A percentile compares a stretch with the other conserved stretches of the same genome.
Evolutionary conservation across 2,113 vertebrate genomes (phyloP).

Genomic region (Prunella himalayana): DNA sequence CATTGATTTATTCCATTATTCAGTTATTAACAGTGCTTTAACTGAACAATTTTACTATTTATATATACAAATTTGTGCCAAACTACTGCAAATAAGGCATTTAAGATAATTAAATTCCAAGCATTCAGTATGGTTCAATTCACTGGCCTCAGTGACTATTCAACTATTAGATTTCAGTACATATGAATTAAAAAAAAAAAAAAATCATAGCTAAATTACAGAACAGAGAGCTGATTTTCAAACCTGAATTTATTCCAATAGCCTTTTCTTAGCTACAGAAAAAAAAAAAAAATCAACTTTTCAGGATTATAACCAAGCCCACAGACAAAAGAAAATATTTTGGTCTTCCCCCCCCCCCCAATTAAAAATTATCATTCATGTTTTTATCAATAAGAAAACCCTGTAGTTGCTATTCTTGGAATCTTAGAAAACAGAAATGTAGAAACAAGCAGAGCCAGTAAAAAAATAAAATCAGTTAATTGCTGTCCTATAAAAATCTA

Average conservation of each 20-base stretch:
- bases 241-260: not conserved
- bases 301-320: not conserved
- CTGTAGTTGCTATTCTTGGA: not conserved
- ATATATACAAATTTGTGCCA: not conserved
- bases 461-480: not conserved
- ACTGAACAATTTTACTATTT: not conserved
- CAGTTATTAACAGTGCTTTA: not conserved
- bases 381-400: not conserved
- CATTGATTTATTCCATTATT: not conserved
- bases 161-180: not conserved
- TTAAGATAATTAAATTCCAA: conserved; percentile 16
- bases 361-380: not conserved
- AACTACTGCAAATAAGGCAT: not conserved
- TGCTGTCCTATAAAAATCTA: not conserved
- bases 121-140: not conserved
- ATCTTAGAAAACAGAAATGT: not conserved
- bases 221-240: not conserved
- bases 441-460: not conserved
- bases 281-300: not conserved
- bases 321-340: not conserved
- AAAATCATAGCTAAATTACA: not conserved
- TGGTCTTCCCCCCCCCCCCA: fast-evolving
- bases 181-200: not conserved
- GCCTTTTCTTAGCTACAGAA: not conserved
- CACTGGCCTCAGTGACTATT: not conserved